Percentiles rank a stretch among this genome's conserved stretches.
Conservation (phyloP, 2,888 invertebrate genomes). For the Scaptomyza caliginosa region DNA sequence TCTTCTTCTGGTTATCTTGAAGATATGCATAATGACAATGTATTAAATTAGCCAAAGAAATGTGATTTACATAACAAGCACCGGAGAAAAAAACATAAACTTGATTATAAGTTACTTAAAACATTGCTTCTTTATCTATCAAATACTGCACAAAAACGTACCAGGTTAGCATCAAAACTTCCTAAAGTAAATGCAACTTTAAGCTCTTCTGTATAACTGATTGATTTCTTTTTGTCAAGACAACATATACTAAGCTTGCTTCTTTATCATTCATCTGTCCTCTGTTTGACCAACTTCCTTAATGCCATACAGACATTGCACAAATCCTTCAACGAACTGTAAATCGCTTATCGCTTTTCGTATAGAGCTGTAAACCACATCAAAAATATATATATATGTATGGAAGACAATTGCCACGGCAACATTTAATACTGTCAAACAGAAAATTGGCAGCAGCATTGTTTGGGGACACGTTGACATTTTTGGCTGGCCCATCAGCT, state of each 20-base stretch:
- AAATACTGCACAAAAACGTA: background rate
- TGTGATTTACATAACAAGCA: conserved; percentile 46
- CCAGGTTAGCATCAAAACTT: background rate
- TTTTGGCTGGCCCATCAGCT: conserved; percentile 50
- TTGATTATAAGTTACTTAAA: conserved; percentile 2
- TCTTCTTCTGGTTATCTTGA: conserved; percentile 9
- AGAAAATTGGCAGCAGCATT: conserved; percentile 58
- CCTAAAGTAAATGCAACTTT: background rate
- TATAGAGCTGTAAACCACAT: conserved; percentile 43
- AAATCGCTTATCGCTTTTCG: conserved; percentile 53
- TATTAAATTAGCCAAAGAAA: conserved; percentile 44
- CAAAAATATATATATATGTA: conserved; percentile 41
- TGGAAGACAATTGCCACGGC: conserved; percentile 52
- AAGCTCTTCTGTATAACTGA: conserved; percentile 7
- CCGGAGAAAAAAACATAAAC: background rate
- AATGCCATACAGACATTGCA: conserved; percentile 3
- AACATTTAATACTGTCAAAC: conserved; percentile 63
- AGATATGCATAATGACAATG: conserved; percentile 37
- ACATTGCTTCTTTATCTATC: background rate
- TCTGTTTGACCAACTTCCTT: background rate
- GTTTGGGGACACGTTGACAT: conserved; percentile 27
- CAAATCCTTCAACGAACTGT: conserved; percentile 41
- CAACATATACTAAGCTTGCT: background rate
- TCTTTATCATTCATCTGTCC: background rate
- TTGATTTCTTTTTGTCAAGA: background rate